Evolutionary conservation across 2,888 invertebrate species (phyloP), one percentile per base, ranked within the genome.

Genomic region (Malacosoma neustria): DNA sequence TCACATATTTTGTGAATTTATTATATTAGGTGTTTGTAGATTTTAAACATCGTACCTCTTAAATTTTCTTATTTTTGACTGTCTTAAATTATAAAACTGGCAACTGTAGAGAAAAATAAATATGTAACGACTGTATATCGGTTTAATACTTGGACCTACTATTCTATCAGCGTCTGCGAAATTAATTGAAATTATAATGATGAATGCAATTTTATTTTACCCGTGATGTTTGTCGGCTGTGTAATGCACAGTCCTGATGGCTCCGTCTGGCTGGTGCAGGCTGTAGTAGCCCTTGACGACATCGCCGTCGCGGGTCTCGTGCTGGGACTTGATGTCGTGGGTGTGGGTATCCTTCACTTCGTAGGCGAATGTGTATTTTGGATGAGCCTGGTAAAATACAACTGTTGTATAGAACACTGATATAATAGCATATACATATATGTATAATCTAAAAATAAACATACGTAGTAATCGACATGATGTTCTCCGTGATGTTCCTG

Each of bases 261-360:
- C 81, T 39, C 88, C 87, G 39, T 84, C 87, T 13, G 87, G 84
- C 55, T 88, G 79, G 45, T 86, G 82, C 39, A 88, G 68, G 73
- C 84, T 35, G 68, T 86, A 87, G 42, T 74, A 75, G 33, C 87
- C 86, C 46, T 75, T 75, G 14, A 87, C 87, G 33, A 76, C 72
- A 47, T 86, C 85, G 35, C 86, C 87, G 40, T 72, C 71, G 43
- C 87, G 75, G 38, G 54, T 59, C 61, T 87, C 87, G 38, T 73
- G 72, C 57, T 86, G 86, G 55, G 66, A 65, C 57, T 86, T 84
- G 53, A 70, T 65, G 61, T 88, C 87, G 2, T 84, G 82, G 34
- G 87, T 87, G 59, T 87, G 84, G 13, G 70, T 75, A 56, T 87
- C 87, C 30, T 60, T 55, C 30, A 73, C 71, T 48, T 71, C 63